Evolutionary conservation across 2,888 invertebrate genomes (phyloP).

Genomic region (Ornithoptera alexandrae): DNA sequence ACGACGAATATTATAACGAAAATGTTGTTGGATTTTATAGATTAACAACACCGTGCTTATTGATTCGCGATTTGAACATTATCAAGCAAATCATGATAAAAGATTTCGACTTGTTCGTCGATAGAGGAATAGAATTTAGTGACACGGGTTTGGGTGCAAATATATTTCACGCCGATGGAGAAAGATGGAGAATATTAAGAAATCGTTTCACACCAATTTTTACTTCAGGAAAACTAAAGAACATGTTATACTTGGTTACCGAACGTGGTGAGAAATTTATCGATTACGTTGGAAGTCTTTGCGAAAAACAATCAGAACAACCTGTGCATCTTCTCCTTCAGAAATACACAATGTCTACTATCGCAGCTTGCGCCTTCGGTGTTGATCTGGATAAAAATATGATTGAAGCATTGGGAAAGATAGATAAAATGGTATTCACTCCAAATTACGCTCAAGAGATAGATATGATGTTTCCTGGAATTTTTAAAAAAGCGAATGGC

Average conservation of each 20-base stretch:
- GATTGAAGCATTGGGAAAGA: slow-evolving; percentile 37
- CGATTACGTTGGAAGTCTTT: slow-evolving; percentile 36
- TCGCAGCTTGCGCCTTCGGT: slow-evolving; percentile 45
- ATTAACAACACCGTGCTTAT: slow-evolving; percentile 47
- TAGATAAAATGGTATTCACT: slow-evolving; percentile 34
- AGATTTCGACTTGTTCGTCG: slow-evolving; percentile 52
- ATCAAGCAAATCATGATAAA: slow-evolving; percentile 55
- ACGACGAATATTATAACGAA: slow-evolving; percentile 47
- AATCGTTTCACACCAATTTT: slow-evolving; percentile 54
- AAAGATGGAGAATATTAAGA: slow-evolving; percentile 50
- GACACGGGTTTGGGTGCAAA: slow-evolving; percentile 50
- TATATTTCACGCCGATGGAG: slow-evolving; percentile 52
- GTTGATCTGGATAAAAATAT: slow-evolving; percentile 40
- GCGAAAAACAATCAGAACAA: slow-evolving; percentile 37
- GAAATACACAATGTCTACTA: slow-evolving; percentile 46
- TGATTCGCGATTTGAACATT: slow-evolving; percentile 54
- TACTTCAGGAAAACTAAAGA: slow-evolving; percentile 57
- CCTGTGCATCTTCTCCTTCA: slow-evolving; percentile 43
- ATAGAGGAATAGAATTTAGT: slow-evolving; percentile 51
- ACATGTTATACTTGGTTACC: slow-evolving; percentile 51
- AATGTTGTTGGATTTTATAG: slow-evolving; percentile 55
- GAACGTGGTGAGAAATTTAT: slow-evolving; percentile 46
- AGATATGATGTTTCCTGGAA: slow-evolving; percentile 45
- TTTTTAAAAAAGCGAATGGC: no score
- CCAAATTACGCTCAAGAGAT: slow-evolving; percentile 41